Conservation (phyloP, 2,888 invertebrate genomes). For the Ectobius pallidus region DNA sequence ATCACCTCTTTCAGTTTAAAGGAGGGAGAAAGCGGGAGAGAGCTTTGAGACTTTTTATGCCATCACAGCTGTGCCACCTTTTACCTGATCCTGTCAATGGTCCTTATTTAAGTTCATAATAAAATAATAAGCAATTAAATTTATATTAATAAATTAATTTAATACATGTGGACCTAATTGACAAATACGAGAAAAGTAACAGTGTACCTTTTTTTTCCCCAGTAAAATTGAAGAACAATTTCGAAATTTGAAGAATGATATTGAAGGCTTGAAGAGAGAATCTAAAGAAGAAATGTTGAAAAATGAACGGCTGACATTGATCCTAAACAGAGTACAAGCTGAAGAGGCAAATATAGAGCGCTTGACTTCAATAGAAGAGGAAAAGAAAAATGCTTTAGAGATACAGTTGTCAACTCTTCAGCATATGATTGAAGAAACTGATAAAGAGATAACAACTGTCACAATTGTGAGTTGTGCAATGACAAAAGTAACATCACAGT, state of each 20-base stretch:
- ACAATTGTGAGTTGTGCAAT: conserved; percentile 27
- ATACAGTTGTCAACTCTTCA: not conserved
- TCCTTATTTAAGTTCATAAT: too few relatives aligned
- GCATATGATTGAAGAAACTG: conserved; percentile 37
- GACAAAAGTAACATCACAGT: too few relatives aligned
- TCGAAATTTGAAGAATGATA: conserved; percentile 61
- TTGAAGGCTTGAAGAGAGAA: conserved; percentile 71
- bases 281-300: conserved; percentile 68
- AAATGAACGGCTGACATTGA: conserved; percentile 67
- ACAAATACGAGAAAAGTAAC: too few relatives aligned
- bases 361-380: conserved; percentile 59
- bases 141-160: too few relatives aligned
- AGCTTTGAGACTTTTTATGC: too few relatives aligned
- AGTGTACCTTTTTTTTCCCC: conserved; percentile 46
- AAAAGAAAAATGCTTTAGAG: conserved; percentile 50
- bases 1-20: too few relatives aligned
- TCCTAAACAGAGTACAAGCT: conserved; percentile 55
- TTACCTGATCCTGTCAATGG: too few relatives aligned
- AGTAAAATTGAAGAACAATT: conserved; percentile 66
- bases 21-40: too few relatives aligned
- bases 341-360: conserved; percentile 29
- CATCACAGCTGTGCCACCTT: too few relatives aligned
- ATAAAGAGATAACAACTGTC: conserved; percentile 32
- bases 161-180: too few relatives aligned
- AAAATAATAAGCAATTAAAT: too few relatives aligned